Evolutionary conservation across 1,140 invertebrate species (phyloP).

Genomic region (Cepaea nemoralis): DNA sequence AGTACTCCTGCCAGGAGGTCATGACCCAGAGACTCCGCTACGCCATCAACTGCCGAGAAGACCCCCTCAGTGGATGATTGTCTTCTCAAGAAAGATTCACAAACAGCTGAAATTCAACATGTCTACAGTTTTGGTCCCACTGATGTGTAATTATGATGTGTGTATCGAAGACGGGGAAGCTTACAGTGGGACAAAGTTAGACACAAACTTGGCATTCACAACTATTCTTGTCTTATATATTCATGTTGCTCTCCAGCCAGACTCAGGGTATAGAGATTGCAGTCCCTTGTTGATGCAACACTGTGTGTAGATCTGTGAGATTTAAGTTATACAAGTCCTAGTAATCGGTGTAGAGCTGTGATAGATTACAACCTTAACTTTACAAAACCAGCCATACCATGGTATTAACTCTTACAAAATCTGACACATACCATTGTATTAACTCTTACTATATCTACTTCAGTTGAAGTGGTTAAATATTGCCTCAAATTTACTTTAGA

Average conservation of each 20-base stretch:
- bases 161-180: no score
- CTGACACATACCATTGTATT: no score
- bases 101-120: neutral
- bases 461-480: no score
- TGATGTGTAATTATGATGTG: no score
- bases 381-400: no score
- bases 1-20: conserved; percentile 68
- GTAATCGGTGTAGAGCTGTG: no score
- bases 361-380: no score
- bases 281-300: neutral
- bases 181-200: neutral
- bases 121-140: neutral
- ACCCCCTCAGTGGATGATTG: conserved; percentile 70
- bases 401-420: no score
- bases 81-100: neutral
- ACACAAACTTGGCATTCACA: neutral
- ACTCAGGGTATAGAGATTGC: neutral
- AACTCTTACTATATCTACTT: no score
- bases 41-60: conserved; percentile 70
- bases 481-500: no score
- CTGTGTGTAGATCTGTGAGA: no score
- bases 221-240: neutral
- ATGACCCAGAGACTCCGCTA: conserved; percentile 70
- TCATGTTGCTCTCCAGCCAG: neutral
- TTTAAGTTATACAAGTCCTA: no score